These are phyloP conservation scores for Coelopa frigida DNA, from an alignment of 1,140 invertebrate genomes.

Conservation along the genomic window DNA sequence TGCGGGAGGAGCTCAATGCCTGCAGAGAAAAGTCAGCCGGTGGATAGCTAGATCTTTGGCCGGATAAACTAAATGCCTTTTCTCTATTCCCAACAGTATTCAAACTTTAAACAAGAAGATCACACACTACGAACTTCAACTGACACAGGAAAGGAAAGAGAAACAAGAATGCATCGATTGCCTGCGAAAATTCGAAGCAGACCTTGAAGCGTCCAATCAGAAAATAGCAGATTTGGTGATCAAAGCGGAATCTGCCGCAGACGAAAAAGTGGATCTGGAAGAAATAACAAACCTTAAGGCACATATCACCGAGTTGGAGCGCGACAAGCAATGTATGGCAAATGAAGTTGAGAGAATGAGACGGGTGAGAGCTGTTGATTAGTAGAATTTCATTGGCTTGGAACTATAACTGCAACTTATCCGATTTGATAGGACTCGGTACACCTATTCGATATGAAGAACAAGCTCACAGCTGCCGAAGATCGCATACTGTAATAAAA, in stretches of 20 bases:
- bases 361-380: conserved; percentile 9
- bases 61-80: background rate
- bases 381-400: no score
- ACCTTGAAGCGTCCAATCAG: conserved; percentile 13
- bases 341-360: background rate
- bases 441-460: no score
- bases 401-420: no score
- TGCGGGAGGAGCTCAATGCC: conserved; percentile 5
- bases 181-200: conserved; percentile 6
- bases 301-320: conserved; percentile 2
- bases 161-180: background rate
- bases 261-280: background rate
- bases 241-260: no score
- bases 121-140: background rate
- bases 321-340: background rate
- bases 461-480: no score
- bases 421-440: no score
- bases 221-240: conserved; percentile 3
- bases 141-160: conserved; percentile 5
- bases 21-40: conserved; percentile 7
- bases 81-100: background rate
- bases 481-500: no score
- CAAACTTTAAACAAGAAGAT: conserved; percentile 4
- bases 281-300: conserved; percentile 6
- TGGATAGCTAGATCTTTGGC: background rate